phyloP scores from a whole-genome alignment of 2,888 invertebrate species.

The Ethmia dodecea region DNA sequence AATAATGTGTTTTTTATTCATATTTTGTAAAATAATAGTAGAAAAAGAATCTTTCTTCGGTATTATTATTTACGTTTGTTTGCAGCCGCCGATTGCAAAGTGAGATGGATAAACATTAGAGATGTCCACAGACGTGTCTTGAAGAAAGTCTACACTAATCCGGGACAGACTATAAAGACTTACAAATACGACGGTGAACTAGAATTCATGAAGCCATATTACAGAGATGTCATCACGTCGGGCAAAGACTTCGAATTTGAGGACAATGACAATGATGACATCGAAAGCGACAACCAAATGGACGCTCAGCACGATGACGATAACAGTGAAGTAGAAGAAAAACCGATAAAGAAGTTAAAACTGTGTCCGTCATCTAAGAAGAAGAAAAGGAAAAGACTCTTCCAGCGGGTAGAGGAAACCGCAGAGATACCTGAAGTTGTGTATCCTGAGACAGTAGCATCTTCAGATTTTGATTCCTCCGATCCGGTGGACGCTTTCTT shows the following conservation, averaged over 20 bases:
- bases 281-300: slow-evolving; percentile 23
- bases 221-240: slow-evolving; percentile 42
- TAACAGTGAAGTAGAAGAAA: slow-evolving; percentile 1
- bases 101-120: slow-evolving; percentile 66
- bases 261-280: slow-evolving; percentile 26
- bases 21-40: too few species aligned
- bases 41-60: slow-evolving; percentile 7
- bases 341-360: slow-evolving; percentile 24
- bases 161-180: slow-evolving; percentile 27
- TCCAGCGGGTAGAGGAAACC: slow-evolving; percentile 20
- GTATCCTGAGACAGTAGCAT: slow-evolving; percentile 25
- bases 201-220: slow-evolving; percentile 52
- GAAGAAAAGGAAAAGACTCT: slow-evolving; percentile 21
- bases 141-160: slow-evolving; percentile 33
- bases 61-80: slow-evolving; percentile 15
- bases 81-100: slow-evolving; percentile 62
- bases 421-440: slow-evolving; percentile 26
- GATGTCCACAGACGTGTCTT: slow-evolving; percentile 61
- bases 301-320: slow-evolving; percentile 5
- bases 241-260: slow-evolving; percentile 13
- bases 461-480: slow-evolving; percentile 41
- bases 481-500: slow-evolving; percentile 65
- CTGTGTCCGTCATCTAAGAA: slow-evolving; percentile 17
- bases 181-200: slow-evolving; percentile 62
- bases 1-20: too few species aligned